Base-by-base conservation (phyloP, 2,113 vertebrate genomes). In the Myrmecobius fasciatus region DNA sequence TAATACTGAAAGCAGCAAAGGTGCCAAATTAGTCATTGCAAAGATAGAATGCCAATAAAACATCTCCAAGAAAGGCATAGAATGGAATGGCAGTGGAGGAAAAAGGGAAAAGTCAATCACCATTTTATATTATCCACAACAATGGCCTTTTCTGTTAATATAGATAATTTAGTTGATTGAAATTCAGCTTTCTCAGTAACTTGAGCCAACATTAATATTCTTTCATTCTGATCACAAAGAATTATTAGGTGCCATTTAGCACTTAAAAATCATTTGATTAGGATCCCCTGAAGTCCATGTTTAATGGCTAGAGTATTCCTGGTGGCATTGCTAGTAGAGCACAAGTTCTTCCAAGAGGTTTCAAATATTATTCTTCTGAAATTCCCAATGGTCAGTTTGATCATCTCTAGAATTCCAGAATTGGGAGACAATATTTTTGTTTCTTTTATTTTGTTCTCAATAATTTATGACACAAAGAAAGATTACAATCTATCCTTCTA, bases 121-220 rank as follows among this genome's bases (percentile, higher is more conserved):
- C 36, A 48, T 83, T 53, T 92, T 89, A 26, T 24, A 7, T 28
- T 25, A 67, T 25, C n/a, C 52, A 43, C 11, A n/a, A 43, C 90
- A 25, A 51, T 28, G 49, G 52, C 31, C 5, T 54, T 25, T 17
- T 94, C 89, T 93, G 49, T 52, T n/a, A 90, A 83, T 28, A 94
- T 0, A 95, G 93, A 90, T 95, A 93, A 95, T 7, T 92, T 54
- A 92, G 54, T 47, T 52, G 91, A 75, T 14, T 5, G 5, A 75
- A 75, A n/a, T n/a, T n/a, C 60, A 20, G 14, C 1, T 20, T 75
- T 20, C 36, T 6, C 12, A 75, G 31, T 75, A 75, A 75, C 17
- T n/a, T 17, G 36, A 75, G 12, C 17, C 60, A 75, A n/a, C 11
- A 75, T 1, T 75, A 36, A n/a, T 75, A 75, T n/a, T 75, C 36